phyloP scores from a whole-genome alignment of 2,888 invertebrate genomes.

The Galeopsomyia nigrocyanea region DNA sequence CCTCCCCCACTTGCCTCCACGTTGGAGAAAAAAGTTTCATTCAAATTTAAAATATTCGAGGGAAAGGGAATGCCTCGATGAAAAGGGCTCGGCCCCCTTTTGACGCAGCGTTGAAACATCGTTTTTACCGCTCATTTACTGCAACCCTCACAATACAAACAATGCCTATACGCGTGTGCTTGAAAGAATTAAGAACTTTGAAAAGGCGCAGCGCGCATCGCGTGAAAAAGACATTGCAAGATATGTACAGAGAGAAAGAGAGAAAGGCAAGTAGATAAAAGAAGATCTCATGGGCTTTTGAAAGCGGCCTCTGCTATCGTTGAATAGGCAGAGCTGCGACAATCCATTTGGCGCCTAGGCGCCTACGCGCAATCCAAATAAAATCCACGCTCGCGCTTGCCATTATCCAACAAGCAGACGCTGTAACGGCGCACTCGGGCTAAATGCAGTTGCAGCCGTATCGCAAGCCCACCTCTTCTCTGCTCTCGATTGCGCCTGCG shows the following conservation, averaged over 20 bases:
- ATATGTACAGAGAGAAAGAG: no score
- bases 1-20: no score
- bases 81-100: not conserved
- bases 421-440: not conserved
- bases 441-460: constrained; percentile 40
- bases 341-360: constrained; percentile 33
- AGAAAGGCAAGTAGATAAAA: no score
- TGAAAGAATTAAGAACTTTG: no score
- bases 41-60: constrained; percentile 12
- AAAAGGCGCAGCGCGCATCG: no score
- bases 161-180: no score
- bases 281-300: no score
- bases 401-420: constrained; percentile 11
- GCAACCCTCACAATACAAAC: no score
- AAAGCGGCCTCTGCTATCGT: no score
- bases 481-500: not conserved
- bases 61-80: not conserved
- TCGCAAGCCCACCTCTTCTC: constrained; percentile 11
- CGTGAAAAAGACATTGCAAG: no score
- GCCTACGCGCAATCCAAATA: constrained; percentile 19
- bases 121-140: not conserved
- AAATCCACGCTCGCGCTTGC: constrained; percentile 14
- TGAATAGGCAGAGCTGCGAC: constrained; percentile 13
- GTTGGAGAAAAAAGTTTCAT: constrained; percentile 1
- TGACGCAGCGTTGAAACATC: not conserved